A percentile compares a stretch with the other conserved stretches of the same genome.
Conservation (phyloP, 1,140 invertebrate species). For the Stenopsyche tienmushanensis region DNA sequence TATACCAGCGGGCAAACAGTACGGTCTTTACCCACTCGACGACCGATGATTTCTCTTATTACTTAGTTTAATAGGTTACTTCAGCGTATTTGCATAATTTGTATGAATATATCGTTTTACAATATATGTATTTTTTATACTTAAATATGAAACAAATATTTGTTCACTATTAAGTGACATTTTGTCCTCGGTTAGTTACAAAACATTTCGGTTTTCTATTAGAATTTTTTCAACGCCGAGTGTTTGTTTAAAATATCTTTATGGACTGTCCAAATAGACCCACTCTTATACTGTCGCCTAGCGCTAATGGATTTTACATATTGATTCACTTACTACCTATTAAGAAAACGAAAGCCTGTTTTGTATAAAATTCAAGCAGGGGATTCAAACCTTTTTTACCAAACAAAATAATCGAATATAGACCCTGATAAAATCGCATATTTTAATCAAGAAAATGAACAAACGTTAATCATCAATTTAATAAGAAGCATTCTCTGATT, state of each 20-base stretch:
- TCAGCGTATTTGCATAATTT: conserved; percentile 13
- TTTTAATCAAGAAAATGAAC: neutral
- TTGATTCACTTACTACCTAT: conserved; percentile 30
- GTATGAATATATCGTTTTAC: conserved; percentile 19
- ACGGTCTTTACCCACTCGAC: neutral
- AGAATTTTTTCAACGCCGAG: conserved; percentile 24
- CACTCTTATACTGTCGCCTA: conserved; percentile 35
- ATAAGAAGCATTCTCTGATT: too few relatives aligned
- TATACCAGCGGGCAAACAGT: too few relatives aligned
- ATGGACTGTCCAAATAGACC: conserved; percentile 31
- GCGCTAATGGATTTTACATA: conserved; percentile 39
- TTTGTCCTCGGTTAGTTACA: conserved; percentile 32
- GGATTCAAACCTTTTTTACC: too few relatives aligned
- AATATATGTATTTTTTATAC: conserved; percentile 9
- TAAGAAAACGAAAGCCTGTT: conserved; percentile 24
- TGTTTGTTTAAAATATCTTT: conserved; percentile 38
- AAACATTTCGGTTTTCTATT: conserved; percentile 36
- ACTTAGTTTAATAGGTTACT: conserved; percentile 25
- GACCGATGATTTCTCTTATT: conserved; percentile 25
- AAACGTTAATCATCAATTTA: too few relatives aligned
- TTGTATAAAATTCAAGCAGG: too few relatives aligned
- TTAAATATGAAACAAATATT: conserved; percentile 24
- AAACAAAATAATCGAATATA: too few relatives aligned
- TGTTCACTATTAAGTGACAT: conserved; percentile 33
- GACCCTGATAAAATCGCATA: neutral